Evolutionary conservation across 2,797 vertebrate species (phyloP), one percentile per base, ranked within the genome.

Genomic region (Euphonia xanthogaster): DNA sequence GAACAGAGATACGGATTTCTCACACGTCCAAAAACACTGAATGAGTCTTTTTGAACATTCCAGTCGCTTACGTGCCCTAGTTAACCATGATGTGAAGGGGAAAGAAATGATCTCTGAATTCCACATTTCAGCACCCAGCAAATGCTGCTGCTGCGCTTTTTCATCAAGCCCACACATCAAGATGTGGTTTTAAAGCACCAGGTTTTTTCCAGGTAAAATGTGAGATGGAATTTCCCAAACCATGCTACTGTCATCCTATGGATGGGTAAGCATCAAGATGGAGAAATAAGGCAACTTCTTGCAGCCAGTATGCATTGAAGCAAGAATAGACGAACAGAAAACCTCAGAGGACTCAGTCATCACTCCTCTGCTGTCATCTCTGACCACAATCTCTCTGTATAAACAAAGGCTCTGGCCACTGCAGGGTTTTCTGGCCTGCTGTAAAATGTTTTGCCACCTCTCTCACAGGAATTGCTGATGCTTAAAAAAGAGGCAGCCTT

Each of bases 381-480:
- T 3, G 7, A 73, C 72, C 86, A 94, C 77, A 91, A 23, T 83
- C 57, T 71, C 71, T 54, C 53, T 65, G 22, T 67, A 76, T 85
- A 96, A 96, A 96, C 88, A 95, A 74, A 89, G 67, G 19, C 42
- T 93, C 63, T 81, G 82, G 90, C 74, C 60, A 92, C 81, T 12
- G 5, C 65, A 75, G 62, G 74, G 45, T 73, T 91, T 95, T 84
- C 79, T 94, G 85, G 76, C n/a, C 61, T 93, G 70, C 44, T 90
- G 22, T 79, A 85, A 86, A 88, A 90, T 57, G 25, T 74, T 82
- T 88, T 12, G 2, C 53, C 53, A 63, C 30, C 60, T 42, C 13
- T 93, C 76, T 90, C 88, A 83, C 47, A 83, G 54, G 70, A 94
- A 90, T 58, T 28, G 2, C 70, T 68, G 62, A 45, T 90, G 71